Evolutionary conservation across 2,113 vertebrate species (phyloP).

Genomic region (Plotosus lineatus): DNA sequence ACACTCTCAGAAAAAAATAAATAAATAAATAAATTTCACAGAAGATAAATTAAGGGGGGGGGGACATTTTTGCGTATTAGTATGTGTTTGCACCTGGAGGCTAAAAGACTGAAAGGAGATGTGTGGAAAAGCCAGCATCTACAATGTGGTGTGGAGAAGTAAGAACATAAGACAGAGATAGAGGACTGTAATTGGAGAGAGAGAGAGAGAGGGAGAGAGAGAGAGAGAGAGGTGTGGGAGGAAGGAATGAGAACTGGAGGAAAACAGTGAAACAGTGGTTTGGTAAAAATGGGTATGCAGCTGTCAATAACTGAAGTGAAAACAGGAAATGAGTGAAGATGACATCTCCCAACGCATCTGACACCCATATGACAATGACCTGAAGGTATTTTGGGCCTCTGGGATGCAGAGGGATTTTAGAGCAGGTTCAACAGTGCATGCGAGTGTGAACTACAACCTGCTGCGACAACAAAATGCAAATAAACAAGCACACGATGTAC

Average conservation of each 20-base stretch:
- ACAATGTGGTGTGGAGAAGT: constrained; percentile 34
- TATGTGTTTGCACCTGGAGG: constrained; percentile 42
- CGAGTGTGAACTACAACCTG: not conserved
- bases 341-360: constrained; percentile 51
- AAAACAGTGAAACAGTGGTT: constrained; percentile 67
- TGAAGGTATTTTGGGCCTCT: constrained; percentile 42
- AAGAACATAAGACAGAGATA: constrained; percentile 52
- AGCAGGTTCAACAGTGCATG: constrained; percentile 19
- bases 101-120: constrained; percentile 48
- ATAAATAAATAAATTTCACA: not conserved
- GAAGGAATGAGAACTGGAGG: constrained; percentile 59
- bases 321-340: constrained; percentile 71
- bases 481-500: constrained; percentile 1
- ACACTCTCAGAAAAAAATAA: not conserved
- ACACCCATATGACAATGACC: constrained; percentile 43
- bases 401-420: constrained; percentile 27
- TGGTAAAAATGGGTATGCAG: constrained; percentile 73
- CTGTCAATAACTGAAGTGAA: constrained; percentile 73
- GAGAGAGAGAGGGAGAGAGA: constrained; percentile 52
- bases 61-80: not conserved
- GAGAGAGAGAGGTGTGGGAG: constrained; percentile 56
- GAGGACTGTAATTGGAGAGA: constrained; percentile 44
- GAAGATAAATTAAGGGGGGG: not conserved
- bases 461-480: not conserved
- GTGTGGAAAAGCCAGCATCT: constrained; percentile 47